These are phyloP conservation scores for Distichodus sexfasciatus DNA, from an alignment of 2,797 vertebrate genomes.

Conservation along the genomic window DNA sequence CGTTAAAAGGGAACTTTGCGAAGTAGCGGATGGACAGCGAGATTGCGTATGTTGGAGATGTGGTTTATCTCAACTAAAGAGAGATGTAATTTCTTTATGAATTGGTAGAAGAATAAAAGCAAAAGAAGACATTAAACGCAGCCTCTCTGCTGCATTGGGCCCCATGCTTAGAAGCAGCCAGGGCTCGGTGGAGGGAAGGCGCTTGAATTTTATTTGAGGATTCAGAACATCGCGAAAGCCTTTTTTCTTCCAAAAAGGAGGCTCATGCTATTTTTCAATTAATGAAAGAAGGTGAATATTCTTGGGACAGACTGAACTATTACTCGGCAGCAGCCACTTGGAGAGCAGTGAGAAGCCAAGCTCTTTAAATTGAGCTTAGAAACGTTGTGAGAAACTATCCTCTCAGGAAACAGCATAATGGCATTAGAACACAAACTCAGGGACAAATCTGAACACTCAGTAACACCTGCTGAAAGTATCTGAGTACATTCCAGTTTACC, in stretches of 20 bases:
- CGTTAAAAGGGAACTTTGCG: background rate
- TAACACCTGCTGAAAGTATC: too few species aligned
- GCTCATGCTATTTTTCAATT: constrained; percentile 40
- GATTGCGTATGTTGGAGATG: background rate
- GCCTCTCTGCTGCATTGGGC: background rate
- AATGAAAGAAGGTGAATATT: constrained; percentile 2
- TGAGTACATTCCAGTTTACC: background rate
- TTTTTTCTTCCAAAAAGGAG: constrained; percentile 14
- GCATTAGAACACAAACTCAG: background rate
- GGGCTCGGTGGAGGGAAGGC: background rate
- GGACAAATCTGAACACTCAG: background rate
- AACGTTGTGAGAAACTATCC: background rate
- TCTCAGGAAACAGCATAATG: background rate
- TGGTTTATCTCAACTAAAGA: background rate
- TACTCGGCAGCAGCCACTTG: constrained; percentile 16
- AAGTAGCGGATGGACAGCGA: background rate
- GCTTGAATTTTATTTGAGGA: constrained; percentile 1
- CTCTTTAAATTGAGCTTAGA: background rate
- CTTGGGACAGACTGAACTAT: constrained; percentile 37
- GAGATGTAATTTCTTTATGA: background rate
- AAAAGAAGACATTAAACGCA: background rate
- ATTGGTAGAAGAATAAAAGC: background rate
- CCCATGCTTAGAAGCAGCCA: background rate
- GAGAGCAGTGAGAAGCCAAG: background rate
- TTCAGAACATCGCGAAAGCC: constrained; percentile 11